Percentiles rank a stretch among this genome's conserved stretches.
These are phyloP conservation scores for Acanthornis magna DNA, from an alignment of 2,797 vertebrate species.

Conservation along the genomic window DNA sequence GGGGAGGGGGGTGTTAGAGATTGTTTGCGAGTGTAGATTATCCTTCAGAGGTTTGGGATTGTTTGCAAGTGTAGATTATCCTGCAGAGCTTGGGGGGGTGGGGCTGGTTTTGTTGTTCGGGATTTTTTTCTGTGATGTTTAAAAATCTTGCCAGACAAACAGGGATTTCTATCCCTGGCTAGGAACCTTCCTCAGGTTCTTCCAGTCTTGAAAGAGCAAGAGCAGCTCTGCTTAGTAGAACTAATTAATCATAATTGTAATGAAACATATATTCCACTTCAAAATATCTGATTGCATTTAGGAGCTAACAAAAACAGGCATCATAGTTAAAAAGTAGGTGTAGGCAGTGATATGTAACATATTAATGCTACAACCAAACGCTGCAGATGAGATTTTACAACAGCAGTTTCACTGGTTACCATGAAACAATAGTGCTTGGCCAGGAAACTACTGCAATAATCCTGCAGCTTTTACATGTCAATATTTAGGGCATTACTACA, in stretches of 20 bases:
- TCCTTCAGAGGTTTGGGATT: not conserved
- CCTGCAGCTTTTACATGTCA: constrained; percentile 7
- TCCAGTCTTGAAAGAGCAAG: not conserved
- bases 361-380: not conserved
- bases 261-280: not conserved
- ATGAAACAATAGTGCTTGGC: not conserved
- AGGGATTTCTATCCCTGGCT: not conserved
- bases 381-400: not conserved
- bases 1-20: no score
- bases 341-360: rapidly evolving
- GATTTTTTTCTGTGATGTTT: not conserved
- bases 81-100: not conserved
- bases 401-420: not conserved
- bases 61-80: not conserved
- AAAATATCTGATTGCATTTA: not conserved
- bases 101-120: not conserved
- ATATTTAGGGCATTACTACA: not conserved
- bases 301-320: not conserved
- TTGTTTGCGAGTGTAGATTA: not conserved
- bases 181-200: not conserved
- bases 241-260: not conserved
- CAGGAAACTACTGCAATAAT: constrained; percentile 10
- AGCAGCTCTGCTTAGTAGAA: not conserved
- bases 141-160: not conserved
- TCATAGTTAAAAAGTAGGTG: not conserved